These are phyloP conservation scores for Epinephelus awoara DNA, from an alignment of 2,797 vertebrate genomes.

Conservation along the genomic window DNA sequence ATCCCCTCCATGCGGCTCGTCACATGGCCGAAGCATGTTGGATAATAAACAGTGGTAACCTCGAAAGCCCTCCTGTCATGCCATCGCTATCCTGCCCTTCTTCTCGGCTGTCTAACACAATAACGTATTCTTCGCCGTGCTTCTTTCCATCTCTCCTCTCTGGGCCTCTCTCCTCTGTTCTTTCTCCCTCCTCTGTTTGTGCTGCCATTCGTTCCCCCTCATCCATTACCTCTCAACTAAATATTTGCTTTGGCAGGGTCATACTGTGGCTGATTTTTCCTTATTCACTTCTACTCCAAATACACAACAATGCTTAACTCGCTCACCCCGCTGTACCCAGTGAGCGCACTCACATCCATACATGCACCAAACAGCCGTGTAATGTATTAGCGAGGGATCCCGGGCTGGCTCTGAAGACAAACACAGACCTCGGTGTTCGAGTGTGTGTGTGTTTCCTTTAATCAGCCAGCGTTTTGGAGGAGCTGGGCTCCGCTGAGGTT, in stretches of 20 bases:
- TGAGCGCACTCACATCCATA: constrained; percentile 22
- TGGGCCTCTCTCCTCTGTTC: constrained; percentile 43
- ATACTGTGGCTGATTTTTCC: constrained; percentile 52
- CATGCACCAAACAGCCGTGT: constrained; percentile 56
- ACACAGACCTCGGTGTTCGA: constrained; percentile 61
- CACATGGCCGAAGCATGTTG: constrained; percentile 66
- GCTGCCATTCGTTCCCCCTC: constrained; percentile 56
- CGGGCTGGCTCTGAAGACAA: constrained; percentile 71
- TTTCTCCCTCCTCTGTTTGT: constrained; percentile 50
- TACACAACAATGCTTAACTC: constrained; percentile 44
- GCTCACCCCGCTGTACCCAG: constrained; percentile 21
- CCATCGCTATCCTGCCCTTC: constrained; percentile 36
- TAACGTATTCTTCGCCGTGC: constrained; percentile 31
- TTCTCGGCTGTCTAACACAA: constrained; percentile 52
- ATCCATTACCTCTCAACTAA: constrained; percentile 70
- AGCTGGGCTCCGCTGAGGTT: constrained; percentile 72
- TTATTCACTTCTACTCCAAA: constrained; percentile 53
- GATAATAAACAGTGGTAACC: constrained; percentile 68
- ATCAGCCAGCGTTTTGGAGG: constrained; percentile 74
- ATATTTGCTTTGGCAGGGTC: constrained; percentile 79
- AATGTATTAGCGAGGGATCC: constrained; percentile 65
- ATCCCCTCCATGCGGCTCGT: constrained; percentile 52
- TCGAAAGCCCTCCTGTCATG: constrained; percentile 69
- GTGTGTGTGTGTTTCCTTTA: constrained; percentile 75
- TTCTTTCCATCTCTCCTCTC: constrained; percentile 46